Percentiles rank a stretch among this genome's conserved stretches.
phyloP scores from a whole-genome alignment of 2,888 invertebrate species.

The Coremacera marginata region DNA sequence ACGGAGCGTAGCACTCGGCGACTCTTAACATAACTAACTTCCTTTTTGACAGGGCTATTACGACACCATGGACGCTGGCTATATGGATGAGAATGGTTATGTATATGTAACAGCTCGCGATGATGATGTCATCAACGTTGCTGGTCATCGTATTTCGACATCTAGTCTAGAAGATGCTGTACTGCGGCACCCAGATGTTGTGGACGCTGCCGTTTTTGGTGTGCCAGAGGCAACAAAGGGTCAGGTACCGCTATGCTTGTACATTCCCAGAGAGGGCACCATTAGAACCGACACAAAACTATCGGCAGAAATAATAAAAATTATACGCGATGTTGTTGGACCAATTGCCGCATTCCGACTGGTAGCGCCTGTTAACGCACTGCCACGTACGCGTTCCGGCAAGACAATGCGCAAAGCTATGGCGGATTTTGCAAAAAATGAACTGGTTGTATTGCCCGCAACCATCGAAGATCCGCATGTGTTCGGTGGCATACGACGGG shows the following conservation, averaged over 20 bases:
- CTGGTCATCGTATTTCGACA: slow-evolving; percentile 91
- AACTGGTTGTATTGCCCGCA: slow-evolving; percentile 82
- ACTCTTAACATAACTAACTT: background rate
- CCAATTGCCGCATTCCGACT: slow-evolving; percentile 91
- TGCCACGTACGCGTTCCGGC: slow-evolving; percentile 91
- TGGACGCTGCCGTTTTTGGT: slow-evolving; percentile 90
- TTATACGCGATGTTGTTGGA: slow-evolving; percentile 68
- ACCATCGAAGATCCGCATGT: slow-evolving; percentile 91
- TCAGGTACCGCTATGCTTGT: slow-evolving; percentile 89
- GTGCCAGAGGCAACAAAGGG: slow-evolving; percentile 92
- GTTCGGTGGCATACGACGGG: slow-evolving; percentile 81
- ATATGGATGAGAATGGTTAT: slow-evolving; percentile 84
- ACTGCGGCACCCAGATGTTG: slow-evolving; percentile 85
- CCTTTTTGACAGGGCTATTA: slow-evolving; percentile 69
- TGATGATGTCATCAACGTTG: slow-evolving; percentile 94
- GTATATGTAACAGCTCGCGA: slow-evolving; percentile 91
- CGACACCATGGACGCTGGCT: slow-evolving; percentile 96
- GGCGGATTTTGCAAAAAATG: slow-evolving; percentile 85
- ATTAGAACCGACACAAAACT: slow-evolving; percentile 61
- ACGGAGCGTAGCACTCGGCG: too few relatives aligned
- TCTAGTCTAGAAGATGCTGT: slow-evolving; percentile 92
- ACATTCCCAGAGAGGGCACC: slow-evolving; percentile 76
- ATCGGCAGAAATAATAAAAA: slow-evolving; percentile 66
- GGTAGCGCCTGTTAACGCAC: slow-evolving; percentile 81
- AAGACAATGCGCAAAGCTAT: slow-evolving; percentile 82